These are phyloP conservation scores for Mormyrus lacerda DNA, from an alignment of 2,113 vertebrate genomes.

Conservation along the genomic window DNA sequence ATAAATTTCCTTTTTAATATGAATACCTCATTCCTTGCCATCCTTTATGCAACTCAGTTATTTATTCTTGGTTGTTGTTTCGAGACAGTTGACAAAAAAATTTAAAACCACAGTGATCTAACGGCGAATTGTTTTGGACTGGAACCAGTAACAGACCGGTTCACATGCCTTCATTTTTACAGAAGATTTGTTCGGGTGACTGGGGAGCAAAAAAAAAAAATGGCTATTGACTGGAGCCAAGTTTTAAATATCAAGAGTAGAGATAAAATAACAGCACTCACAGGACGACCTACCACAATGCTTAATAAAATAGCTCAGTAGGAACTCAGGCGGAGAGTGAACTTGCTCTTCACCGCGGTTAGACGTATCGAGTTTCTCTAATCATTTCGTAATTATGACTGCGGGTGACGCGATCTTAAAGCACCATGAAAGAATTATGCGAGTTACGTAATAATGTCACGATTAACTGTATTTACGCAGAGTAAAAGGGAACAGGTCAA, in stretches of 20 bases:
- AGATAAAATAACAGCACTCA: conserved; percentile 42
- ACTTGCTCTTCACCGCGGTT: conserved; percentile 40
- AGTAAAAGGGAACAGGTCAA: neutral
- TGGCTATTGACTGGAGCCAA: conserved; percentile 51
- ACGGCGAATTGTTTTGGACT: conserved; percentile 47
- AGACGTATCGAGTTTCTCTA: conserved; percentile 44
- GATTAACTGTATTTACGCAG: neutral
- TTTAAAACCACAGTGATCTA: conserved; percentile 50
- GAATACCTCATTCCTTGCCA: conserved; percentile 44
- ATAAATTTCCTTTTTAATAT: conserved; percentile 47
- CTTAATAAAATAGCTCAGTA: conserved; percentile 47
- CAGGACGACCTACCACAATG: conserved; percentile 53
- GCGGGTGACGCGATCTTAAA: neutral
- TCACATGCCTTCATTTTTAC: conserved; percentile 38
- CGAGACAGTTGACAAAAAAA: conserved; percentile 44
- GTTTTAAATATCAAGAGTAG: conserved; percentile 56
- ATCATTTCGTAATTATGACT: conserved; percentile 31
- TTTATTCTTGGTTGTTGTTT: conserved; percentile 44
- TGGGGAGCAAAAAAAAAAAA: conserved; percentile 44
- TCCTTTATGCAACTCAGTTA: conserved; percentile 49
- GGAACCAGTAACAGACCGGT: conserved; percentile 49
- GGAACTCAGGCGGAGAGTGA: conserved; percentile 38
- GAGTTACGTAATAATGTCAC: neutral
- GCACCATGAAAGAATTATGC: neutral
- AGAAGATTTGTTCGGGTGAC: conserved; percentile 59